A percentile compares a stretch with the other conserved stretches of the same genome.
phyloP scores from a whole-genome alignment of 2,797 vertebrate species.

The Antennarius maculatus region DNA sequence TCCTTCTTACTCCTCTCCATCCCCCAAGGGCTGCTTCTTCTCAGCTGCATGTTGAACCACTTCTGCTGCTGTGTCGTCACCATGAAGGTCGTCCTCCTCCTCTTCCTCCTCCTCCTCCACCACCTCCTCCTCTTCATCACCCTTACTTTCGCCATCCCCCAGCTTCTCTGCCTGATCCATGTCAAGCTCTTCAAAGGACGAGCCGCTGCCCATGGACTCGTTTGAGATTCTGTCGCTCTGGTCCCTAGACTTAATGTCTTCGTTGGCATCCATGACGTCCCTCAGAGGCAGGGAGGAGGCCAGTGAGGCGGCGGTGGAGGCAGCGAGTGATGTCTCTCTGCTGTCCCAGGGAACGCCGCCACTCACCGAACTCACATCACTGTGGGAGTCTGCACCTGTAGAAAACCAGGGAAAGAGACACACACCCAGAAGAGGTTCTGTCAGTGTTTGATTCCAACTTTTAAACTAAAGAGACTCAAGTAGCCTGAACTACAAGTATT shows the following conservation, averaged over 20 bases:
- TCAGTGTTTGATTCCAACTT: slow-evolving; percentile 4
- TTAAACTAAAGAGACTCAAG: slow-evolving; percentile 6
- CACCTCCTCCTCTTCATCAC: slow-evolving; percentile 23
- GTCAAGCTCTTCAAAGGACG: slow-evolving; percentile 97
- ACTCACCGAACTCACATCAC: slow-evolving; percentile 87
- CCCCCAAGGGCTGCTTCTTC: slow-evolving; percentile 72
- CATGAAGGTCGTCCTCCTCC: slow-evolving; percentile 42
- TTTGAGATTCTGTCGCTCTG: slow-evolving; percentile 82
- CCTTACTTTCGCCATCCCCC: slow-evolving; percentile 50
- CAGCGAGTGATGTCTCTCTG: slow-evolving; percentile 85
- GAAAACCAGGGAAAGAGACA: slow-evolving; percentile 5
- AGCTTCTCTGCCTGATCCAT: slow-evolving; percentile 83
- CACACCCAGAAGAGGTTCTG: neutral
- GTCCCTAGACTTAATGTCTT: slow-evolving; percentile 75
- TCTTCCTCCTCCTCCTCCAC: slow-evolving; percentile 15
- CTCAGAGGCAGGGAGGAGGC: slow-evolving; percentile 75
- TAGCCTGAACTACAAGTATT: slow-evolving; percentile 10
- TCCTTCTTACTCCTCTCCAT: slow-evolving; percentile 79
- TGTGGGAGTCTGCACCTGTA: slow-evolving; percentile 84
- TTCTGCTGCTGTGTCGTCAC: slow-evolving; percentile 68
- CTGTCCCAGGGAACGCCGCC: slow-evolving; percentile 86
- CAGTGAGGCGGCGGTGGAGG: slow-evolving; percentile 80
- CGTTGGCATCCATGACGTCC: slow-evolving; percentile 76
- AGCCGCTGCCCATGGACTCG: slow-evolving; percentile 86
- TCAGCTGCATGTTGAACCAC: slow-evolving; percentile 60